These are phyloP conservation scores for Sphinx pinastri DNA, from an alignment of 2,888 invertebrate species.

Conservation along the genomic window DNA sequence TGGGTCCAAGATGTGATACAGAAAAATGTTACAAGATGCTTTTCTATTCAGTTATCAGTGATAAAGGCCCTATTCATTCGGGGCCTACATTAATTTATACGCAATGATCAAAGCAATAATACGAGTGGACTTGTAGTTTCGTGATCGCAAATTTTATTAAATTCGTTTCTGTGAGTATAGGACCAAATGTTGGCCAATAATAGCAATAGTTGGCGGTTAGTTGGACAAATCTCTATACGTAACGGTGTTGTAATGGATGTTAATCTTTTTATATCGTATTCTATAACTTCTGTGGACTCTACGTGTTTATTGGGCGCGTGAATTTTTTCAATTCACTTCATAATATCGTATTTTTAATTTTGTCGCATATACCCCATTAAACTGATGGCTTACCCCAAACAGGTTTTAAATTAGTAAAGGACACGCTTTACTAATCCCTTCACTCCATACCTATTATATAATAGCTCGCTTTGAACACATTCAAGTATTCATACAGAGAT, in stretches of 20 bases:
- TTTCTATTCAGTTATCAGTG: conserved; percentile 22
- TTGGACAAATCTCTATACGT: conserved; percentile 63
- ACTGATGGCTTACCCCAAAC: too few relatives aligned
- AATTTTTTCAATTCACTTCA: neutral
- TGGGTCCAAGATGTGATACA: conserved; percentile 73
- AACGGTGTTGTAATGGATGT: conserved; percentile 58
- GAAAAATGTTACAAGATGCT: conserved; percentile 22
- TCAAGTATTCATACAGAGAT: too few relatives aligned
- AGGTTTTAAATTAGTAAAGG: too few relatives aligned
- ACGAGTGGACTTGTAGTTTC: conserved; percentile 24
- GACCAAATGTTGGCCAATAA: conserved; percentile 51
- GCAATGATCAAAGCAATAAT: conserved; percentile 25
- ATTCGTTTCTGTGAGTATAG: conserved; percentile 43
- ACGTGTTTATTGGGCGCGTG: conserved; percentile 36
- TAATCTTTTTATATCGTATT: conserved; percentile 54
- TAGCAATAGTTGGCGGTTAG: conserved; percentile 44
- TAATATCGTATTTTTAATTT: too few relatives aligned
- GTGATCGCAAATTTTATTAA: conserved; percentile 1
- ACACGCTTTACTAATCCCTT: too few relatives aligned
- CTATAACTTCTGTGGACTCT: conserved; percentile 51
- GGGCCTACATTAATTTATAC: conserved; percentile 2
- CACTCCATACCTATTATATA: too few relatives aligned
- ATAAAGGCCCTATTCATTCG: neutral
- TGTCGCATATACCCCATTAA: too few relatives aligned
- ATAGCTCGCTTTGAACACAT: too few relatives aligned